A percentile compares a stretch with the other conserved stretches of the same genome.
phyloP scores from a whole-genome alignment of 2,888 invertebrate species.

The Drosophila robusta region DNA sequence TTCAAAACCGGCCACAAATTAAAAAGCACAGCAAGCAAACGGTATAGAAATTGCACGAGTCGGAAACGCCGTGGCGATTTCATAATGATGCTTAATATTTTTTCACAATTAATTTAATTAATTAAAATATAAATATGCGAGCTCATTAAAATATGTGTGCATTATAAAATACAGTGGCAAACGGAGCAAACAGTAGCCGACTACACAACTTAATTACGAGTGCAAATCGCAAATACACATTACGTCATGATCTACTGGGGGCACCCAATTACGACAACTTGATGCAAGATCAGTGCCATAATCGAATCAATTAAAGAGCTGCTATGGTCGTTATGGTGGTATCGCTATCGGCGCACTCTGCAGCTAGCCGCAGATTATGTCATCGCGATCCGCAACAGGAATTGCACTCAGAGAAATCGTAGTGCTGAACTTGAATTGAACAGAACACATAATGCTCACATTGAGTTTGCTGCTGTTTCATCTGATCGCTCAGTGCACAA shows the following conservation, averaged over 20 bases:
- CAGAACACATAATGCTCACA: not conserved
- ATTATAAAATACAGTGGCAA: slow-evolving; percentile 28
- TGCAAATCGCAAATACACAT: slow-evolving; percentile 38
- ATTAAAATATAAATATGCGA: slow-evolving; percentile 65
- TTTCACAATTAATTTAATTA: slow-evolving; percentile 56
- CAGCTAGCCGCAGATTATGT: slow-evolving; percentile 39
- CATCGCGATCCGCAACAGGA: slow-evolving; percentile 19
- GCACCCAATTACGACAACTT: slow-evolving; percentile 23
- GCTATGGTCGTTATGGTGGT: not conserved
- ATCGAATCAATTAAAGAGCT: slow-evolving; percentile 13
- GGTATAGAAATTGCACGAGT: slow-evolving; percentile 41
- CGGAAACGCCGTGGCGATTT: slow-evolving; percentile 39
- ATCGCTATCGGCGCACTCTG: not conserved
- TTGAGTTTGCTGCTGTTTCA: too few relatives aligned
- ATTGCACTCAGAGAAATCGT: not conserved
- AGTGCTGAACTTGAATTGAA: too few relatives aligned
- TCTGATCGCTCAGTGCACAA: slow-evolving; percentile 1
- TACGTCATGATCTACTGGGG: slow-evolving; percentile 33
- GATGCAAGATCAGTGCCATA: slow-evolving; percentile 38
- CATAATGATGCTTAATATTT: slow-evolving; percentile 42
- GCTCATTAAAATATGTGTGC: slow-evolving; percentile 59
- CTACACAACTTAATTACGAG: slow-evolving; percentile 39
- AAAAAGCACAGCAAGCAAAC: slow-evolving; percentile 53
- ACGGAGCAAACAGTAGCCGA: slow-evolving; percentile 23
- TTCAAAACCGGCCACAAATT: slow-evolving; percentile 45